Evolutionary conservation across 2,888 invertebrate species (phyloP).

Genomic region (Vannuccia rotundouncinata): DNA sequence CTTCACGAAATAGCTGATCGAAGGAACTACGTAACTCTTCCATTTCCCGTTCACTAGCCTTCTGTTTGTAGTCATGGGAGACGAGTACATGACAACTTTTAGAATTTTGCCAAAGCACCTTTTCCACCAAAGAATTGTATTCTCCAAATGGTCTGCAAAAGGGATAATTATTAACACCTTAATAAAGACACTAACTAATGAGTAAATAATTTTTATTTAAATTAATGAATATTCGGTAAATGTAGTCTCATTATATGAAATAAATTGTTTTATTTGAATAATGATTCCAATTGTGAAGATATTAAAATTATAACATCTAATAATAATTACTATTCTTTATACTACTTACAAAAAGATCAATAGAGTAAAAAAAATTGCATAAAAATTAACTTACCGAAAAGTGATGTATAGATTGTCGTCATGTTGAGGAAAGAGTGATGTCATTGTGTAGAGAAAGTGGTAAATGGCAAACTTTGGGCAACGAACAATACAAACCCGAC

Average conservation of each 20-base stretch:
- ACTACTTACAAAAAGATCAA: neutral
- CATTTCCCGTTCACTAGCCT: constrained; percentile 30
- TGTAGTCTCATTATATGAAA: no score
- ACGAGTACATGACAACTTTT: constrained; percentile 33
- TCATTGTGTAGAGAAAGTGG: constrained; percentile 23
- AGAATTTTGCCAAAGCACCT: constrained; percentile 30
- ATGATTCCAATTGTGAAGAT: neutral
- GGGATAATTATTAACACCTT: no score
- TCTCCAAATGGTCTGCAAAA: constrained; percentile 39
- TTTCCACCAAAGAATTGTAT: constrained; percentile 38
- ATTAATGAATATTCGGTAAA: no score
- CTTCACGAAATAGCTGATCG: constrained; percentile 38
- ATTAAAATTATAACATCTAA: neutral
- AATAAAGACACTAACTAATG: neutral
- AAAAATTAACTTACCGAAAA: neutral
- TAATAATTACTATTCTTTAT: neutral
- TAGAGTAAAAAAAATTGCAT: neutral
- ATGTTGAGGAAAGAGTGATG: constrained; percentile 29
- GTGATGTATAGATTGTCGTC: constrained; percentile 36
- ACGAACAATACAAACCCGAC: constrained; percentile 34
- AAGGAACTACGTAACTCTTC: constrained; percentile 31
- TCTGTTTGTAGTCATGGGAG: constrained; percentile 29
- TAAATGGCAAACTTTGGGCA: constrained; percentile 38
- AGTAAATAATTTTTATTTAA: neutral
- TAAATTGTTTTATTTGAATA: neutral